A percentile compares a stretch with the other conserved stretches of the same genome.
phyloP scores from a whole-genome alignment of 2,888 invertebrate genomes.

The Cyrtodaria siliqua region DNA sequence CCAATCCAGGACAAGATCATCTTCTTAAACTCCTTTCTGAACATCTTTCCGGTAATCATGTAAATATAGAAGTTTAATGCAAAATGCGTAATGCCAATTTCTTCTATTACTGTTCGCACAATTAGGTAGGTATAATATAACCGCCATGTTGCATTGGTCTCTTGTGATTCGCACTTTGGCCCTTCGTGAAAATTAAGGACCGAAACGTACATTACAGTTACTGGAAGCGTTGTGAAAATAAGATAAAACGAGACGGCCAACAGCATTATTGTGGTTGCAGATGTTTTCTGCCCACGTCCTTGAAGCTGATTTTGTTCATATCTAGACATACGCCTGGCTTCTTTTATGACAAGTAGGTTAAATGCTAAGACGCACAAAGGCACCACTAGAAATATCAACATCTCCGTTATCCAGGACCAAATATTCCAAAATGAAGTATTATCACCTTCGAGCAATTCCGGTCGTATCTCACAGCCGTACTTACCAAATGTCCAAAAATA shows the following conservation, averaged over 20 bases:
- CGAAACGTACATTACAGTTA: constrained; percentile 80
- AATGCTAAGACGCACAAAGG: constrained; percentile 83
- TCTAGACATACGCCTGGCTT: constrained; percentile 74
- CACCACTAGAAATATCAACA: constrained; percentile 82
- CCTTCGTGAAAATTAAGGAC: constrained; percentile 68
- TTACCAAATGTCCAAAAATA: constrained; percentile 78
- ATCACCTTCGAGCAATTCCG: constrained; percentile 64
- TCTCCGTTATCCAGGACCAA: constrained; percentile 84
- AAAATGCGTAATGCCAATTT: constrained; percentile 84
- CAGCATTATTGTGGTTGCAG: constrained; percentile 83
- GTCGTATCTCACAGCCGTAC: constrained; percentile 67
- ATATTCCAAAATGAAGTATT: constrained; percentile 75
- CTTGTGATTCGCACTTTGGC: too few relatives aligned
- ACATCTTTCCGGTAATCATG: constrained; percentile 82
- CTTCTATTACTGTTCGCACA: constrained; percentile 76
- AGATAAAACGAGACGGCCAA: constrained; percentile 84
- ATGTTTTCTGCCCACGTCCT: constrained; percentile 59
- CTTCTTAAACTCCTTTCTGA: constrained; percentile 75
- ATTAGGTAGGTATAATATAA: constrained; percentile 69
- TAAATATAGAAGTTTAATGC: constrained; percentile 85
- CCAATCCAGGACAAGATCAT: too few relatives aligned
- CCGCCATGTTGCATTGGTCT: background rate
- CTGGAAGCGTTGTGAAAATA: constrained; percentile 84
- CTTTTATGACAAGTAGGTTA: constrained; percentile 83
- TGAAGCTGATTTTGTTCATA: constrained; percentile 50